Percentiles rank a stretch among this genome's conserved stretches.
Evolutionary conservation across 1,140 invertebrate genomes (phyloP).

Genomic region (Magallana angulata): DNA sequence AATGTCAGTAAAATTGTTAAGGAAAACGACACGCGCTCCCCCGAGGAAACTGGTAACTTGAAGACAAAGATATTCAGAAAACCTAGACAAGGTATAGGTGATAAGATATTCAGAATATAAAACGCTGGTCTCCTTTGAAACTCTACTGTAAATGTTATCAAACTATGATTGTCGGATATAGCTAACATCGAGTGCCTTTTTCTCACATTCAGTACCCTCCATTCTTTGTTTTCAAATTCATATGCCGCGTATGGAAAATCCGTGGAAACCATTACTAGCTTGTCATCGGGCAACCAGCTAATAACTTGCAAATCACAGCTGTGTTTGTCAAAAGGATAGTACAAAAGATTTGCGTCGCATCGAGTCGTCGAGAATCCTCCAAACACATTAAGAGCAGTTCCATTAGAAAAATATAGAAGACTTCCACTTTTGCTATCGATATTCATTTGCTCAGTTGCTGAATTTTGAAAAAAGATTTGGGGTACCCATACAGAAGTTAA

Average conservation of each 20-base stretch:
- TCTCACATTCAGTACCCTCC: background rate
- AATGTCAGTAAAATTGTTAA: slow-evolving; percentile 45
- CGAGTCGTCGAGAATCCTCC: background rate
- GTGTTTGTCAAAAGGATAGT: slow-evolving; percentile 25
- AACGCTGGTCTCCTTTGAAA: background rate
- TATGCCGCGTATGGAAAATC: background rate
- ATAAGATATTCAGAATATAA: slow-evolving; percentile 15
- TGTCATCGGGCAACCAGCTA: background rate
- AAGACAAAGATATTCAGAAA: slow-evolving; percentile 46
- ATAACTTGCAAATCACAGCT: background rate
- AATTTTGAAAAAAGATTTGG: background rate
- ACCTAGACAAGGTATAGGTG: slow-evolving; percentile 21
- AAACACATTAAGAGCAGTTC: background rate
- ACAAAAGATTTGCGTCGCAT: slow-evolving; percentile 4
- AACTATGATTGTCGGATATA: background rate
- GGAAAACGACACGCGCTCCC: slow-evolving; percentile 45
- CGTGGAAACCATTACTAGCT: background rate
- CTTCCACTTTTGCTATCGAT: background rate
- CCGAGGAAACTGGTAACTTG: slow-evolving; percentile 31
- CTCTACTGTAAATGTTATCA: background rate
- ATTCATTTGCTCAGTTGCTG: background rate
- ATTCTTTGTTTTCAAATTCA: background rate
- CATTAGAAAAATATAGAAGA: background rate
- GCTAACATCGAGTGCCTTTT: too few relatives aligned
- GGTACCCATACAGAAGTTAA: background rate